A percentile compares a stretch with the other conserved stretches of the same genome.
phyloP scores from a whole-genome alignment of 1,140 invertebrate genomes.

The Neodiprion fabricii region DNA sequence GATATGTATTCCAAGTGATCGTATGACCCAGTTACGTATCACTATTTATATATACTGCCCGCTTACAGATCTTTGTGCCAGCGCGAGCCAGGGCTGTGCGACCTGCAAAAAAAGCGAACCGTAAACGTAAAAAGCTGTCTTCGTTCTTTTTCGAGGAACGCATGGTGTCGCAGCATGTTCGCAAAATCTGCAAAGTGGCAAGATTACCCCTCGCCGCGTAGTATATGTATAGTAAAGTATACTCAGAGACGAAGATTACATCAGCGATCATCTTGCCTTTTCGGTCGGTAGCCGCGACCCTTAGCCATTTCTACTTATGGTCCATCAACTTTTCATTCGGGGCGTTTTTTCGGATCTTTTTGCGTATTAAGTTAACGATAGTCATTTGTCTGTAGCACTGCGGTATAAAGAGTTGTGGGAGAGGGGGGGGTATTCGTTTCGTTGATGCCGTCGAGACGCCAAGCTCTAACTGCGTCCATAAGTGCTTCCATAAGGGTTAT shows the following conservation, averaged over 20 bases:
- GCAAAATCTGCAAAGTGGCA: too few species aligned
- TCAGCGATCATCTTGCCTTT: background rate
- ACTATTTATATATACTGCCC: too few species aligned
- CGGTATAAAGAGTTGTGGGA: background rate
- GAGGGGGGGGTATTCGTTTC: background rate
- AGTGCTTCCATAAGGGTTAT: slow-evolving; percentile 1
- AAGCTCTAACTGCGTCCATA: background rate
- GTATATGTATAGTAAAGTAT: too few species aligned
- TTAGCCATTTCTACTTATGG: slow-evolving; percentile 10
- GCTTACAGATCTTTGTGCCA: too few species aligned
- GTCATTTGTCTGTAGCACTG: background rate
- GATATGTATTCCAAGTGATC: background rate
- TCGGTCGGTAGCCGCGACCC: background rate
- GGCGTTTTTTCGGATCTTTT: background rate
- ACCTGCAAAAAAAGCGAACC: too few species aligned
- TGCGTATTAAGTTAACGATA: slow-evolving; percentile 12
- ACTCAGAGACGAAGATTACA: background rate
- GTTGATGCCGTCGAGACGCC: slow-evolving; percentile 3
- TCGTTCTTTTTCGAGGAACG: too few species aligned
- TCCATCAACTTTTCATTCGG: slow-evolving; percentile 9
- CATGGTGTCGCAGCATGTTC: too few species aligned
- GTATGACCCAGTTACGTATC: background rate
- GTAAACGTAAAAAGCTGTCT: too few species aligned
- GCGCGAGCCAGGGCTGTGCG: too few species aligned
- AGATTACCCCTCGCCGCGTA: background rate